Percentiles rank a stretch among this genome's conserved stretches.
These are phyloP conservation scores for Sympetrum striolatum DNA, from an alignment of 2,888 invertebrate genomes.

Conservation along the genomic window DNA sequence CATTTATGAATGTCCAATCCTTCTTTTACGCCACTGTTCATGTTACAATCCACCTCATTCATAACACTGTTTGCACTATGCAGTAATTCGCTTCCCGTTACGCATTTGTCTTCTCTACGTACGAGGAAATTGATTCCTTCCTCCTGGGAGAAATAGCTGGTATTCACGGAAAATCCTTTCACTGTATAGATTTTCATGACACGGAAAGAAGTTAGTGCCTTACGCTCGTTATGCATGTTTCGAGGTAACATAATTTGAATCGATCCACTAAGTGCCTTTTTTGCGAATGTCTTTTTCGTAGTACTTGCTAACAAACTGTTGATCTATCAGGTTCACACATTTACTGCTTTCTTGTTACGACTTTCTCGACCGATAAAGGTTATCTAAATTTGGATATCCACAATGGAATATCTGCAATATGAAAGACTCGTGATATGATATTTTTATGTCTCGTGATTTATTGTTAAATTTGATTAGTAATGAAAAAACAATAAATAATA, in stretches of 20 bases:
- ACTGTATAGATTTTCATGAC: background rate
- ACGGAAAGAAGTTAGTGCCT: background rate
- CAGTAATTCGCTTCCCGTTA: background rate
- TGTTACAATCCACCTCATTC: too few species aligned
- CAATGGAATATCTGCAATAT: too few species aligned
- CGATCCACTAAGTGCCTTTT: background rate
- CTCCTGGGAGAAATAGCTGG: background rate
- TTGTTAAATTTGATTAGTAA: too few species aligned
- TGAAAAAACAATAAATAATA: too few species aligned
- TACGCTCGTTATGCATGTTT: background rate
- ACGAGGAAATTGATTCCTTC: background rate
- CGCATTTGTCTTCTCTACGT: background rate
- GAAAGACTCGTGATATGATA: too few species aligned
- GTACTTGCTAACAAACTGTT: too few species aligned
- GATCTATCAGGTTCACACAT: too few species aligned
- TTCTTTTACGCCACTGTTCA: background rate
- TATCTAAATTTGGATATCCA: too few species aligned
- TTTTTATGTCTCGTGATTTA: too few species aligned
- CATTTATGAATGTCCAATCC: background rate
- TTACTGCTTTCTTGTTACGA: too few species aligned
- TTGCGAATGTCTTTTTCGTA: background rate
- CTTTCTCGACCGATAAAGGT: too few species aligned
- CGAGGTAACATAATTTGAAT: background rate
- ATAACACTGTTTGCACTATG: background rate
- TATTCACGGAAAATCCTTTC: background rate